phyloP scores from a whole-genome alignment of 2,888 invertebrate genomes.

The Leucophenga montana region DNA sequence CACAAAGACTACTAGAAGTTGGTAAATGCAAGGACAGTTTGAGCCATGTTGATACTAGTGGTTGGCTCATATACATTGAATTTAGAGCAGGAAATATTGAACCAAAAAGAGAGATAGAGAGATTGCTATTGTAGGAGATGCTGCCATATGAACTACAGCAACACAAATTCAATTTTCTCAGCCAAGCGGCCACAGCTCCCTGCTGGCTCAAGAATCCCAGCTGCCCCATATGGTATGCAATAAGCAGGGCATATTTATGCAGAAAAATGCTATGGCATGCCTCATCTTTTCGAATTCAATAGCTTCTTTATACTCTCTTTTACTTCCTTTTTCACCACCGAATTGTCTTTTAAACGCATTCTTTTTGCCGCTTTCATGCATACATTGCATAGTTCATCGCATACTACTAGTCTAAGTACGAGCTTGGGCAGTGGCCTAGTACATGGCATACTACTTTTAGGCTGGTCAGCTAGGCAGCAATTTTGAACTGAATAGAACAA shows the following conservation, averaged over 20 bases:
- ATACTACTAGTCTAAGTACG: not conserved
- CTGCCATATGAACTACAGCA: constrained; percentile 8
- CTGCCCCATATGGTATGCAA: constrained; percentile 41
- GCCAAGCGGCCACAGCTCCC: constrained; percentile 17
- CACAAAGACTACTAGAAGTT: too few relatives aligned
- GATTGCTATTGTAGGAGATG: not conserved
- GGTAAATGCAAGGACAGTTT: constrained; percentile 32
- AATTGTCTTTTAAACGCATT: not conserved
- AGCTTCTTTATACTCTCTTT: constrained; percentile 47
- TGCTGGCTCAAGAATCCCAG: constrained; percentile 14
- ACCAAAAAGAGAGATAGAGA: too few relatives aligned
- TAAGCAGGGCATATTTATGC: constrained; percentile 50
- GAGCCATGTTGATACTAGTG: constrained; percentile 33
- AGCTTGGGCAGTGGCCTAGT: not conserved
- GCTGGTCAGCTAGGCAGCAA: constrained; percentile 9
- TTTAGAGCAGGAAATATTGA: not conserved
- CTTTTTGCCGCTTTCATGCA: constrained; percentile 34
- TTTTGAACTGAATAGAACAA: constrained; percentile 30
- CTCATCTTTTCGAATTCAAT: constrained; percentile 37
- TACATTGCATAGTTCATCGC: constrained; percentile 8
- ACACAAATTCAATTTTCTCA: constrained; percentile 58
- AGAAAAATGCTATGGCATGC: constrained; percentile 48
- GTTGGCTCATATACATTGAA: constrained; percentile 43
- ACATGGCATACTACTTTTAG: constrained; percentile 48
- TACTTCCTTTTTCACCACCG: constrained; percentile 23